Evolutionary conservation across 2,113 vertebrate species (phyloP).

Genomic region (Ammodytes dubius): DNA sequence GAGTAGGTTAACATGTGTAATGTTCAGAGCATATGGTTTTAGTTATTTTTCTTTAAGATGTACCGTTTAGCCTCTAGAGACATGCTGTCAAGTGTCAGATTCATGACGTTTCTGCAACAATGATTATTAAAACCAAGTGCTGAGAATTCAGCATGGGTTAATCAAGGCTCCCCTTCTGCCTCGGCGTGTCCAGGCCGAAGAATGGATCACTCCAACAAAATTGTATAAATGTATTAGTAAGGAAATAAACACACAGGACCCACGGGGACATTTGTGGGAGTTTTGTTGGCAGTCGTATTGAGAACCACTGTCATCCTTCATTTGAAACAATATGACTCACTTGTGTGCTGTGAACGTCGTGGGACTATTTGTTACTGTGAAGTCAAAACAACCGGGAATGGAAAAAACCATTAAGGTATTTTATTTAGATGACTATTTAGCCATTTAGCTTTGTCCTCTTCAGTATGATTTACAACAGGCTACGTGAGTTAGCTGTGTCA

Average conservation of each 20-base stretch:
- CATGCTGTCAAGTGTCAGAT: constrained; percentile 15
- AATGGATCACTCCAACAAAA: constrained; percentile 53
- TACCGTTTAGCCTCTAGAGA: constrained; percentile 25
- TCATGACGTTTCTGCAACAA: constrained; percentile 16
- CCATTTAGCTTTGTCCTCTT: constrained; percentile 39
- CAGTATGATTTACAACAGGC: constrained; percentile 28
- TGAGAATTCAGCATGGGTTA: constrained; percentile 25
- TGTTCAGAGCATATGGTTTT: not conserved
- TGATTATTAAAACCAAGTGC: constrained; percentile 24
- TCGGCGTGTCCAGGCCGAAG: not conserved
- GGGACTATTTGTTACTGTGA: constrained; percentile 3
- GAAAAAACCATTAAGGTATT: constrained; percentile 28
- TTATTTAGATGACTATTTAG: constrained; percentile 30
- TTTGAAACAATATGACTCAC: constrained; percentile 71
- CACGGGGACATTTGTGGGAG: constrained; percentile 51
- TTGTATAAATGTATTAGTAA: constrained; percentile 67
- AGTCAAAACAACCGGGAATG: constrained; percentile 53
- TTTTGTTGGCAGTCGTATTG: constrained; percentile 48
- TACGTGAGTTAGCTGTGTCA: constrained; percentile 17
- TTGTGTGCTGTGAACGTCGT: constrained; percentile 32
- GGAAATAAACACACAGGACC: constrained; percentile 65
- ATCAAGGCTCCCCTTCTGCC: constrained; percentile 10
- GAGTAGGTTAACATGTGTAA: not conserved
- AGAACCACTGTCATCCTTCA: constrained; percentile 65
- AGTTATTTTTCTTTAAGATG: not conserved